Evolutionary conservation across 1,140 invertebrate genomes (phyloP).

Genomic region (Cydia strobilella): DNA sequence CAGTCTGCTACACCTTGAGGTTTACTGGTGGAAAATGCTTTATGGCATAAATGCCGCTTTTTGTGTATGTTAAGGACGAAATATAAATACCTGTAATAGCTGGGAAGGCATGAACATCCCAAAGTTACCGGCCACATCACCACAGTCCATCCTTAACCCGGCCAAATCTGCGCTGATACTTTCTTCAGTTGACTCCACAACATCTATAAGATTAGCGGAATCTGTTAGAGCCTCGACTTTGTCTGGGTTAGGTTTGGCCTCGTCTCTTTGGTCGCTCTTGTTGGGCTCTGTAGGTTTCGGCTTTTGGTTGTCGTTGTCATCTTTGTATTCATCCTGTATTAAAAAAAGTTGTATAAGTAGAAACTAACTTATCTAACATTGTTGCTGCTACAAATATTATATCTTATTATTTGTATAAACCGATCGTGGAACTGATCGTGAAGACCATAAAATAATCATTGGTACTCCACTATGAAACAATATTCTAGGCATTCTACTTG

Average conservation of each 20-base stretch:
- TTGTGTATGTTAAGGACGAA: background rate
- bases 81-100: constrained; percentile 61
- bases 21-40: too few relatives aligned
- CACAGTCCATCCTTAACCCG: constrained; percentile 64
- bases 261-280: constrained; percentile 42
- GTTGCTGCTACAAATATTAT: too few relatives aligned
- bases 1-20: too few relatives aligned
- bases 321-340: constrained; percentile 77
- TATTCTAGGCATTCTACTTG: too few relatives aligned
- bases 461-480: too few relatives aligned
- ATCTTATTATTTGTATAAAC: too few relatives aligned
- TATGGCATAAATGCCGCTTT: too few relatives aligned
- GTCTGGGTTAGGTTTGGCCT: constrained; percentile 43
- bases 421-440: too few relatives aligned
- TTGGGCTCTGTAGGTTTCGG: constrained; percentile 38
- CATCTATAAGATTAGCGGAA: constrained; percentile 57
- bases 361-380: background rate
- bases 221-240: constrained; percentile 46
- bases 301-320: constrained; percentile 52
- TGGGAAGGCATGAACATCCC: constrained; percentile 77
- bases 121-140: constrained; percentile 59
- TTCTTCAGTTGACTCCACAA: constrained; percentile 35
- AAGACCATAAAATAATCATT: too few relatives aligned
- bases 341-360: constrained; percentile 27
- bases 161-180: constrained; percentile 63